These are phyloP conservation scores for Sterrhoptilus dennistouni DNA, from an alignment of 2,113 vertebrate species.

Conservation along the genomic window DNA sequence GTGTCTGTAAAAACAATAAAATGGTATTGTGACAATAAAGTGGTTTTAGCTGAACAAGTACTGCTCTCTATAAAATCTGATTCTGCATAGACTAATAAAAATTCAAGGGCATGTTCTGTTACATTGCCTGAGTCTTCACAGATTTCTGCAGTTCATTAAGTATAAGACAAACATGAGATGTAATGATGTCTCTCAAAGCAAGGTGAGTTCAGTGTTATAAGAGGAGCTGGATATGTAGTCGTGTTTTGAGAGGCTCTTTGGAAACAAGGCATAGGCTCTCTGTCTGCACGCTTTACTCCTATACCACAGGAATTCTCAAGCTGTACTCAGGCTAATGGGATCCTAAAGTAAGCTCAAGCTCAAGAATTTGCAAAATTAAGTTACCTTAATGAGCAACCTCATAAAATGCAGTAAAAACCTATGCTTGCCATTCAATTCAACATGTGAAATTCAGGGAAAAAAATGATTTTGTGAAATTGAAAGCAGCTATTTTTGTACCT, in stretches of 20 bases:
- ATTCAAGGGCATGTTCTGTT: neutral
- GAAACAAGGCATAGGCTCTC: neutral
- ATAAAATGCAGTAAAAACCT: neutral
- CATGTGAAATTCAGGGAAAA: neutral
- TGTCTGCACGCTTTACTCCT: neutral
- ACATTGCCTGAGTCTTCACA: neutral
- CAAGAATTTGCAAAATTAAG: neutral
- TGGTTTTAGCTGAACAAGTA: conserved; percentile 7
- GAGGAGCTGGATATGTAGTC: neutral
- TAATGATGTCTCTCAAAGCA: neutral
- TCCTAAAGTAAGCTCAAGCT: neutral
- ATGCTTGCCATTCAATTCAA: neutral
- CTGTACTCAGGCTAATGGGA: neutral
- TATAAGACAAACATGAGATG: neutral
- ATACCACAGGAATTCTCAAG: neutral
- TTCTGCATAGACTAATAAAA: neutral
- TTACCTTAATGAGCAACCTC: neutral
- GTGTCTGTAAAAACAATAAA: neutral
- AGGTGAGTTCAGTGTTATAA: neutral
- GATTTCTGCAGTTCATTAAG: neutral
- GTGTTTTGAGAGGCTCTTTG: neutral
- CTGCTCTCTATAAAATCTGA: neutral
- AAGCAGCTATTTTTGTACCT: neutral
- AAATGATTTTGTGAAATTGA: neutral
- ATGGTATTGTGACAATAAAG: neutral